Conservation (phyloP, 1,140 invertebrate genomes). For the Zaprionus tsacasi region DNA sequence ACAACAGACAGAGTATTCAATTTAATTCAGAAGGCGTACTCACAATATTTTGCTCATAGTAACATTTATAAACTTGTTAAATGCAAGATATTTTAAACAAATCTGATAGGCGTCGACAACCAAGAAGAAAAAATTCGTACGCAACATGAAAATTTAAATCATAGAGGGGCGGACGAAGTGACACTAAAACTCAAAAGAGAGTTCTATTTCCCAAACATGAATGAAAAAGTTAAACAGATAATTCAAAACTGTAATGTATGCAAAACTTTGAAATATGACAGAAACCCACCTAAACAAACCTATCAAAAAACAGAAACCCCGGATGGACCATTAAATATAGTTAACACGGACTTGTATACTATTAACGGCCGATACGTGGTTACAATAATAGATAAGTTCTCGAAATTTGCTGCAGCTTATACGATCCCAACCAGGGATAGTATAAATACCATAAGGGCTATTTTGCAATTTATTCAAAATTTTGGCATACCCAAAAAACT, state of each 20-base stretch:
- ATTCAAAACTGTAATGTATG: slow-evolving; percentile 6
- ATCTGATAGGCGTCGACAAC: too few species aligned
- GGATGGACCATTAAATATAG: slow-evolving; percentile 14
- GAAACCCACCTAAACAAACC: not conserved
- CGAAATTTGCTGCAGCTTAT: slow-evolving; percentile 10
- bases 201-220: slow-evolving; percentile 24
- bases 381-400: slow-evolving; percentile 30
- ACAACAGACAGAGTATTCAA: slow-evolving; percentile 19
- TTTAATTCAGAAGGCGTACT: slow-evolving; percentile 16
- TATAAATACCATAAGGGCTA: slow-evolving; percentile 1
- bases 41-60: slow-evolving; percentile 16
- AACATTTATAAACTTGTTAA: not conserved
- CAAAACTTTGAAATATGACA: slow-evolving; percentile 5
- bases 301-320: slow-evolving; percentile 24
- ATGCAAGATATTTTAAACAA: not conserved
- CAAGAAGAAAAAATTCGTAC: too few species aligned
- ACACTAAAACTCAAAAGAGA: not conserved
- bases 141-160: not conserved
- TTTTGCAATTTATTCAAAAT: not conserved
- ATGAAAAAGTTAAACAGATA: slow-evolving; percentile 1
- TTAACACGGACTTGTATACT: slow-evolving; percentile 18
- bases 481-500: slow-evolving; percentile 33
- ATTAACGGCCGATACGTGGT: slow-evolving; percentile 14
- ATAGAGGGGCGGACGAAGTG: not conserved
- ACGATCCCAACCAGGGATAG: slow-evolving; percentile 12